Conservation (phyloP, 30 jellyfish, hydroid and myxozoan species). For the Rhopilema esculentum region DNA sequence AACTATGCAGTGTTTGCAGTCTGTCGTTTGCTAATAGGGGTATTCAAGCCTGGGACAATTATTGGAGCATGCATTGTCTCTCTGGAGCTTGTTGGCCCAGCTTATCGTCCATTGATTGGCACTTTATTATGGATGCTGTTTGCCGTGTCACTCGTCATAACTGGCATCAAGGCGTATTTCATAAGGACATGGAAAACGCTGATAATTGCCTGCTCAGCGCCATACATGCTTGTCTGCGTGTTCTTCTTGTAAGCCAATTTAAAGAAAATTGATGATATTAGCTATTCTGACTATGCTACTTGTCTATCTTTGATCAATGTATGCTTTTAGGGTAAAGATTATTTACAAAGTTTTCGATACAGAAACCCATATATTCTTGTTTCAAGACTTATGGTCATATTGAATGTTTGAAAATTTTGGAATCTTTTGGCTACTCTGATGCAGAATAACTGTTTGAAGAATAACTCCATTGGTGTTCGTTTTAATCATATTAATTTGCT, state of each 20-base stretch:
- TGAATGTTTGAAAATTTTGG: no score
- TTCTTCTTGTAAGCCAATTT: conserved; percentile 58
- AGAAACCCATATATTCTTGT: no score
- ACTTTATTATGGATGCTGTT: conserved; percentile 43
- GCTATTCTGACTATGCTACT: background rate
- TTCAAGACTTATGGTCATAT: no score
- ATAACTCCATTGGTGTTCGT: no score
- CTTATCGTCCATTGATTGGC: conserved; percentile 70
- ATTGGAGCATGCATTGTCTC: conserved; percentile 28
- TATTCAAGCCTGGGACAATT: conserved; percentile 61
- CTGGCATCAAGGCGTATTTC: conserved; percentile 70
- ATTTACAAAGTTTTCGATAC: no score
- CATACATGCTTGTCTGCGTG: conserved; percentile 4
- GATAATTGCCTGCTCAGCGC: conserved; percentile 15
- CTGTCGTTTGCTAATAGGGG: conserved; percentile 63
- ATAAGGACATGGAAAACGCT: conserved; percentile 73
- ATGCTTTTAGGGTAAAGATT: no score
- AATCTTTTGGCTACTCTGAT: no score
- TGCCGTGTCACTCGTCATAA: conserved; percentile 49
- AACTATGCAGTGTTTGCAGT: conserved; percentile 50
- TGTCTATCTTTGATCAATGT: background rate
- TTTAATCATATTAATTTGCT: no score
- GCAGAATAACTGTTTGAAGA: no score
- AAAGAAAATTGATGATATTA: background rate
- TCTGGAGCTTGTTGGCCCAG: conserved; percentile 73